A percentile compares a stretch with the other conserved stretches of the same genome.
phyloP scores from a whole-genome alignment of 2,797 vertebrate species.

The Calcarius lapponicus region DNA sequence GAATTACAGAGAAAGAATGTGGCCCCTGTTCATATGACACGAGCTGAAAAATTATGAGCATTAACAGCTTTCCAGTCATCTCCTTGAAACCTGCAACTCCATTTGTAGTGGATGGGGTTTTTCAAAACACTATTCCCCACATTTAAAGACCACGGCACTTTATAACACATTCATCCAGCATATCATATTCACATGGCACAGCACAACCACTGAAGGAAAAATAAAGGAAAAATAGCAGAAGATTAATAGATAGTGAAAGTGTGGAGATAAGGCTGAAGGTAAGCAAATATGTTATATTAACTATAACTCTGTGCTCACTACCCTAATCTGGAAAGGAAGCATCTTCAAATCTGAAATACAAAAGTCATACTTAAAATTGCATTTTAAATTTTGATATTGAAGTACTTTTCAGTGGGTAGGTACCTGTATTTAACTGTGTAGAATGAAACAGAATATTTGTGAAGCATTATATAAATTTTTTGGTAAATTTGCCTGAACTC shows the following conservation, averaged over 20 bases:
- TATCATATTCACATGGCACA: background rate
- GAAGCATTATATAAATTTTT: background rate
- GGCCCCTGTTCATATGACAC: background rate
- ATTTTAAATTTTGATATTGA: background rate
- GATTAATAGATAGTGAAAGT: background rate
- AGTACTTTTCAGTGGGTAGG: background rate
- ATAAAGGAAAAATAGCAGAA: background rate
- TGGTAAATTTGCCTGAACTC: background rate
- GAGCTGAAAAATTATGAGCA: background rate
- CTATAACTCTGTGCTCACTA: background rate
- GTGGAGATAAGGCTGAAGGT: background rate
- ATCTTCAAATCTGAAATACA: background rate
- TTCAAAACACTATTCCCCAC: background rate
- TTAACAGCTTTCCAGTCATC: background rate
- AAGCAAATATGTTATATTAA: background rate
- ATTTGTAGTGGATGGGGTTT: background rate
- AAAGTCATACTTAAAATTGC: background rate
- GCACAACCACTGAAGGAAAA: background rate
- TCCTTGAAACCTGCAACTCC: background rate
- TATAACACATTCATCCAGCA: background rate
- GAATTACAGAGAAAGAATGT: background rate
- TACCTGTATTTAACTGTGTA: background rate
- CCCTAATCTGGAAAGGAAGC: background rate
- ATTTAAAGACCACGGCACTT: background rate
- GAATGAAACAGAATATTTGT: background rate